Evolutionary conservation across 2,797 vertebrate species (phyloP).

Genomic region (Naso thynnoides): DNA sequence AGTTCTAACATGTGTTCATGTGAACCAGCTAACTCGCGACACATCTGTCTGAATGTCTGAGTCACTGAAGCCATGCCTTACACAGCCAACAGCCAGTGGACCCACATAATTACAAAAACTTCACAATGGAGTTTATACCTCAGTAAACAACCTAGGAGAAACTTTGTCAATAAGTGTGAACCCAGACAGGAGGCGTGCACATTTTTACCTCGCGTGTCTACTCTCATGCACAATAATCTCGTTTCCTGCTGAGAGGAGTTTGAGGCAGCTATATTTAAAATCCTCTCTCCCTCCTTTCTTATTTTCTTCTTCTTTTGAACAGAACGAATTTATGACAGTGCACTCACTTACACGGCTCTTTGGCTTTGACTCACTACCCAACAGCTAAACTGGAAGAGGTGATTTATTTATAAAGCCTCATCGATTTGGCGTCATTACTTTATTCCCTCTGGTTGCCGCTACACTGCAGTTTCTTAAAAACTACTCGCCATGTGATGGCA

Average conservation of each 20-base stretch:
- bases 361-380: constrained; percentile 19
- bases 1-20: not conserved
- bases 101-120: not conserved
- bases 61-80: not conserved
- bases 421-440: constrained; percentile 21
- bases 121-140: not conserved
- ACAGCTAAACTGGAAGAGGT: constrained; percentile 24
- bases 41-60: constrained; percentile 3
- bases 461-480: constrained; percentile 16
- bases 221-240: constrained; percentile 4
- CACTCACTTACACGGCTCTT: constrained; percentile 9
- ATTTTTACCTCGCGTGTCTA: not conserved
- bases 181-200: not conserved
- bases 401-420: constrained; percentile 45
- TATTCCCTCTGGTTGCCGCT: constrained; percentile 18
- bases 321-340: not conserved
- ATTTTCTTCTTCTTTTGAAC: not conserved
- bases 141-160: not conserved
- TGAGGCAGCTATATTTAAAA: not conserved
- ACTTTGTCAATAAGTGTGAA: not conserved
- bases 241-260: not conserved
- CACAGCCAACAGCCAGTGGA: not conserved
- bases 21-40: not conserved
- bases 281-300: not conserved
- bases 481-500: constrained; percentile 2